Evolutionary conservation across 2,113 vertebrate species (phyloP), one percentile per base, ranked within the genome.

Genomic region (Pseudopipra pipra): DNA sequence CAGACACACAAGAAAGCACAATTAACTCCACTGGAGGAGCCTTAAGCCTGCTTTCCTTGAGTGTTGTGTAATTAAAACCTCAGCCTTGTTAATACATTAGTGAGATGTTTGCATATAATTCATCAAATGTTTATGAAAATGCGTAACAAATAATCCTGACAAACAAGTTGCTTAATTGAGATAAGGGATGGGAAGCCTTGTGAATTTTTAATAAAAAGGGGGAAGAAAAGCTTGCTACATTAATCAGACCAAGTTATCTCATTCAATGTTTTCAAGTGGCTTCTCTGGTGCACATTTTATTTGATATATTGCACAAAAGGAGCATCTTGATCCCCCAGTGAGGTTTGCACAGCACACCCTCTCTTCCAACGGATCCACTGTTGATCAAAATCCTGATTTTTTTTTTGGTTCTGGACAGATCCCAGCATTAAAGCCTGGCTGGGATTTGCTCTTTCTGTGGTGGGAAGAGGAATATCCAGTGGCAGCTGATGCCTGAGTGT

Each of bases 101-200:
- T 17, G 80, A 95, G 76, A 86, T 54, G 92, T 86, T 95, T 93
- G 89, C 89, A 91, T 95, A 94, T 87, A 96, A 96, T 97, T 97
- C 97, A 97, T 97, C 96, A 97, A 97, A 97, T 96, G 97, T 96
- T 97, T 96, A 97, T 97, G 96, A 97, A 97, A 96, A 95, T 3
- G 73, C 41, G 55, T 75, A 97, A 97, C 97, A 94, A 97, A 97
- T 93, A 97, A 96, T 93, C 89, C 94, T 86, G 94, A 95, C 91
- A 91, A 91, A 95, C 92, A 95, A 94, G 94, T 88, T 87, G 89
- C 85, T 93, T 96, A 95, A 94, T 94, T 97, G 95, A 97, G 92
- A 92, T 54, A 89, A 95, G 90, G 94, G 96, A 68, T 79, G 94
- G 95, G 90, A 95, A 96, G 92, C 90, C 96, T 97, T 95, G 91